Conservation (phyloP, 2,113 vertebrate species). For the Channa maculata region DNA sequence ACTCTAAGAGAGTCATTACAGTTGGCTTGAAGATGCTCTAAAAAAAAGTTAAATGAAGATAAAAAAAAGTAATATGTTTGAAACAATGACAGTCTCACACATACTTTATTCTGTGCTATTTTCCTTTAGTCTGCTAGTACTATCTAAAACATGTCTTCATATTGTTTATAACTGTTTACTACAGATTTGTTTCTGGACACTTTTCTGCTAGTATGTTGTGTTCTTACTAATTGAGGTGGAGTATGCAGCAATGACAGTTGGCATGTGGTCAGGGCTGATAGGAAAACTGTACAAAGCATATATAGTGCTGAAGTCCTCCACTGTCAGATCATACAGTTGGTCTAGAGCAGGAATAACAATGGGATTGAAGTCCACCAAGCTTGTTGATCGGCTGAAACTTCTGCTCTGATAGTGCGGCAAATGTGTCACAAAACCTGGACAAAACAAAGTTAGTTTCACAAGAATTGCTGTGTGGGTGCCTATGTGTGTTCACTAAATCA, state of each 20-base stretch:
- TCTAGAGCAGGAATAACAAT: constrained; percentile 69
- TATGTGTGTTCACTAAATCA: constrained; percentile 9
- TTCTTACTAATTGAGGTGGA: constrained; percentile 89
- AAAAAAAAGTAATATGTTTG: constrained; percentile 1
- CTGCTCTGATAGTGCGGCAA: constrained; percentile 21
- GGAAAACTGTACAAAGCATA: constrained; percentile 83
- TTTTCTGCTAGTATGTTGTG: background rate
- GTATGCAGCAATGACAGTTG: constrained; percentile 86
- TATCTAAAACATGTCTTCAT: background rate
- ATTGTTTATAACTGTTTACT: background rate
- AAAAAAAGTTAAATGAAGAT: constrained; percentile 46
- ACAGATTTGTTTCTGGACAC: background rate
- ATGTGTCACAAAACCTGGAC: constrained; percentile 47
- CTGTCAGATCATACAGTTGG: constrained; percentile 82
- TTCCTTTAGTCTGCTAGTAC: background rate
- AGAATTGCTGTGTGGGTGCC: background rate
- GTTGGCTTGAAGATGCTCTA: constrained; percentile 88
- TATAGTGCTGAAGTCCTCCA: constrained; percentile 84
- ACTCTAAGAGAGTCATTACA: constrained; percentile 86
- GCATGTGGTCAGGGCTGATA: constrained; percentile 81
- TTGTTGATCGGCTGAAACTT: constrained; percentile 23
- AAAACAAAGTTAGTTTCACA: background rate
- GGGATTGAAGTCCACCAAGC: constrained; percentile 82
- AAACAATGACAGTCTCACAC: background rate
- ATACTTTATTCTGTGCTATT: background rate